phyloP scores from a whole-genome alignment of 2,888 invertebrate genomes.

The Heteromurus nitidus region DNA sequence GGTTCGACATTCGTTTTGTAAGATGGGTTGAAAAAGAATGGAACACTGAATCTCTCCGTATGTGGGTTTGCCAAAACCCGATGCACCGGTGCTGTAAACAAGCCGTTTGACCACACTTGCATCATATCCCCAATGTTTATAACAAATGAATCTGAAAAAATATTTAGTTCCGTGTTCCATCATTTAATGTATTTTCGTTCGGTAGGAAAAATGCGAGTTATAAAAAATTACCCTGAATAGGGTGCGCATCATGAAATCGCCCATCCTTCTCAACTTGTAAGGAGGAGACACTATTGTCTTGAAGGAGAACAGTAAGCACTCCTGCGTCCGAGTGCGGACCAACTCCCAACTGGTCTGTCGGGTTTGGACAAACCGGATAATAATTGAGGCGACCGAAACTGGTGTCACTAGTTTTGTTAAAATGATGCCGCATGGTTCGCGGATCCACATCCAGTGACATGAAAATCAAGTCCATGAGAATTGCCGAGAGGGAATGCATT shows the following conservation, averaged over 20 bases:
- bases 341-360: slow-evolving; percentile 54
- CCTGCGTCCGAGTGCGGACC: slow-evolving; percentile 70
- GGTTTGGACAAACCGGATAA: slow-evolving; percentile 56
- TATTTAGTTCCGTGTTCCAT: background rate
- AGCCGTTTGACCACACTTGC: slow-evolving; percentile 67
- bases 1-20: slow-evolving; percentile 63
- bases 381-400: slow-evolving; percentile 66
- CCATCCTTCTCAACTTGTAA: slow-evolving; percentile 66
- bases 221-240: slow-evolving; percentile 55
- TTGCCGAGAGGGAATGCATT: slow-evolving; percentile 50
- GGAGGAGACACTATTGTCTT: slow-evolving; percentile 61
- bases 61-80: slow-evolving; percentile 60
- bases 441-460: slow-evolving; percentile 52
- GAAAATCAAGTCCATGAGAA: slow-evolving; percentile 59
- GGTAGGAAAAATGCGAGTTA: background rate
- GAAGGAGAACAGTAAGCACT: slow-evolving; percentile 63
- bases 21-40: slow-evolving; percentile 64
- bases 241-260: slow-evolving; percentile 62
- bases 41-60: slow-evolving; percentile 57
- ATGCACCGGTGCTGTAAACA: slow-evolving; percentile 66
- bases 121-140: slow-evolving; percentile 69
- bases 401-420: slow-evolving; percentile 56
- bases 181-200: background rate
- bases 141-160: slow-evolving; percentile 63
- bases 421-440: slow-evolving; percentile 44